Conservation (phyloP, 2,797 vertebrate genomes). For the Hipposideros larvatus region DNA sequence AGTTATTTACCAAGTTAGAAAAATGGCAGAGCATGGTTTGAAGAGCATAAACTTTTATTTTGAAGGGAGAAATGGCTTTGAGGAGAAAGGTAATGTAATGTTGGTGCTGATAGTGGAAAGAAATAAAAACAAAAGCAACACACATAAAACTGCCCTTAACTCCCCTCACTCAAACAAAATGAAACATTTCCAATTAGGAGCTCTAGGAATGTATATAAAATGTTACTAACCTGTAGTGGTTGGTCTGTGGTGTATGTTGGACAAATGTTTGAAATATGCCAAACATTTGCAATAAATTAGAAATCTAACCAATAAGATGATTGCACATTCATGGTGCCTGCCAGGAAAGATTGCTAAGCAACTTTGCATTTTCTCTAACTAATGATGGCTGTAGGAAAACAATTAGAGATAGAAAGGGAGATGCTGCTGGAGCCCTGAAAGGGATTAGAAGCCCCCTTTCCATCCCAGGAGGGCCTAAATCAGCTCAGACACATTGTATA, state of each 20-base stretch:
- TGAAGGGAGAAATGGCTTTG: neutral
- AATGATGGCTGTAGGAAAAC: conserved; percentile 80
- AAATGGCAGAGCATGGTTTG: conserved; percentile 3
- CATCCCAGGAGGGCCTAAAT: conserved; percentile 68
- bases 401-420: conserved; percentile 76
- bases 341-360: conserved; percentile 84
- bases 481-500: conserved; percentile 65
- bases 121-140: conserved; percentile 51
- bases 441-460: conserved; percentile 63
- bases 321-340: conserved; percentile 74
- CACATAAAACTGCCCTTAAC: conserved; percentile 31
- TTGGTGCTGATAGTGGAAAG: neutral
- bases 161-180: conserved; percentile 12
- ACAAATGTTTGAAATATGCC: conserved; percentile 84
- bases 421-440: conserved; percentile 50
- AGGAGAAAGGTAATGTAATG: neutral
- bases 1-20: conserved; percentile 7
- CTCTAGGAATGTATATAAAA: conserved; percentile 57
- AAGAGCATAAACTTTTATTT: conserved; percentile 36
- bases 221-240: conserved; percentile 74
- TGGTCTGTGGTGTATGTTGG: conserved; percentile 78
- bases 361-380: conserved; percentile 81
- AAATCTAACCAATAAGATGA: conserved; percentile 84
- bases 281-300: conserved; percentile 85
- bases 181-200: conserved; percentile 64